A percentile compares a stretch with the other conserved stretches of the same genome.
phyloP scores from a whole-genome alignment of 2,888 invertebrate genomes.

The Vesta saturnalis region DNA sequence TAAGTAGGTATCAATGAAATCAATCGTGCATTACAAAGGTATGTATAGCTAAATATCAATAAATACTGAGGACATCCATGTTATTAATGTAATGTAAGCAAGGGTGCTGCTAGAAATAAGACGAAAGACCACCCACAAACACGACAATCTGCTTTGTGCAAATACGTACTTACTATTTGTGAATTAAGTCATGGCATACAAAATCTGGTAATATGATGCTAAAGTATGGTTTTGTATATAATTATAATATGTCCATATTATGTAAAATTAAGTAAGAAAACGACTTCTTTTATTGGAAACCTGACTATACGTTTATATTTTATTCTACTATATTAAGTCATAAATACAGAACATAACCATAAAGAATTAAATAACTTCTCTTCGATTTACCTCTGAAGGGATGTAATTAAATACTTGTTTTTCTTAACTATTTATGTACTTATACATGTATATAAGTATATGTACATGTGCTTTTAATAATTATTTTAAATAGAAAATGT shows the following conservation, averaged over 20 bases:
- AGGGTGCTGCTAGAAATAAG: constrained; percentile 23
- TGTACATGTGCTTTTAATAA: too few relatives aligned
- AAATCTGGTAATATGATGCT: neutral
- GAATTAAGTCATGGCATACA: neutral
- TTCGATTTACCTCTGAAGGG: constrained; percentile 8
- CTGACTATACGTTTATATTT: neutral
- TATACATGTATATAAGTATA: too few relatives aligned
- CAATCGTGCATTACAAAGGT: constrained; percentile 22
- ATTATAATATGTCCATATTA: constrained; percentile 11
- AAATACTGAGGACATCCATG: constrained; percentile 22
- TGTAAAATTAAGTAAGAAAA: constrained; percentile 23
- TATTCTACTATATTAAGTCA: constrained; percentile 25
- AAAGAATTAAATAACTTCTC: constrained; percentile 19
- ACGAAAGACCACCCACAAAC: constrained; percentile 28
- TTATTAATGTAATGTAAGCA: constrained; percentile 20
- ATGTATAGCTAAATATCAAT: constrained; percentile 13
- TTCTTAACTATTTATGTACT: too few relatives aligned
- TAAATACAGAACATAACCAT: constrained; percentile 27
- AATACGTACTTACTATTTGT: neutral
- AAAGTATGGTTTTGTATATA: constrained; percentile 12
- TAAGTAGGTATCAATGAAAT: constrained; percentile 15
- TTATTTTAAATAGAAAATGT: too few relatives aligned
- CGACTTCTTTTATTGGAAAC: constrained; percentile 25
- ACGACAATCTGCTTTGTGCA: neutral
- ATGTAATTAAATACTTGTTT: constrained; percentile 1